A percentile compares a stretch with the other conserved stretches of the same genome.
phyloP scores from a whole-genome alignment of 2,888 invertebrate species.

The Sphaerophoria rueppellii region DNA sequence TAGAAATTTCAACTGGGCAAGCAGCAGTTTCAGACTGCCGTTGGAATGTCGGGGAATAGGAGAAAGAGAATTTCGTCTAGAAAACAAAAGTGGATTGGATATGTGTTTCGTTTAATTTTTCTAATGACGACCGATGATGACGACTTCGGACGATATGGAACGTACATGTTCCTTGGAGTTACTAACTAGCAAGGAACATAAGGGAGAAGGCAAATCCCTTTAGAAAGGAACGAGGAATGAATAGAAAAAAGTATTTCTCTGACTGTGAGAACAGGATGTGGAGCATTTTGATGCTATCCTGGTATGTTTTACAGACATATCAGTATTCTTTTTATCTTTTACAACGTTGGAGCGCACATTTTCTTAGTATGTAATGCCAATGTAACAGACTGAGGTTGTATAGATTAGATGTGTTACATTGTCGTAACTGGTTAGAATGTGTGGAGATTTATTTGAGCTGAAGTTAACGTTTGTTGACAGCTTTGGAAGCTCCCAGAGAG shows the following conservation, averaged over 20 bases:
- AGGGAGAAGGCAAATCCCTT: constrained; percentile 17
- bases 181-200: neutral
- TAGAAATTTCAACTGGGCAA: constrained; percentile 79
- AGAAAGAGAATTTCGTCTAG: neutral
- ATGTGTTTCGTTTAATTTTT: neutral
- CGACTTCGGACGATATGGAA: neutral
- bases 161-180: neutral
- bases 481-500: too few species aligned
- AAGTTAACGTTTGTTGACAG: too few species aligned
- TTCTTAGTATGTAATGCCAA: neutral
- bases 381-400: neutral
- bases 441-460: too few species aligned
- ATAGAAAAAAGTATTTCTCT: constrained; percentile 10
- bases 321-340: constrained; percentile 65
- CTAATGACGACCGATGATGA: neutral
- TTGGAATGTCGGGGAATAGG: constrained; percentile 47
- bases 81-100: constrained; percentile 22
- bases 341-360: constrained; percentile 38
- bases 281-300: constrained; percentile 57
- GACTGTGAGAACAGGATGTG: constrained; percentile 26
- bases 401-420: too few species aligned
- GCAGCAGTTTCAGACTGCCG: constrained; percentile 74
- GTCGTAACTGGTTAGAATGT: too few species aligned
- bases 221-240: neutral
- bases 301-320: constrained; percentile 70